Percentiles rank a stretch among this genome's conserved stretches.
These are phyloP conservation scores for Patagioenas fasciata DNA, from an alignment of 2,113 vertebrate genomes.

Conservation along the genomic window DNA sequence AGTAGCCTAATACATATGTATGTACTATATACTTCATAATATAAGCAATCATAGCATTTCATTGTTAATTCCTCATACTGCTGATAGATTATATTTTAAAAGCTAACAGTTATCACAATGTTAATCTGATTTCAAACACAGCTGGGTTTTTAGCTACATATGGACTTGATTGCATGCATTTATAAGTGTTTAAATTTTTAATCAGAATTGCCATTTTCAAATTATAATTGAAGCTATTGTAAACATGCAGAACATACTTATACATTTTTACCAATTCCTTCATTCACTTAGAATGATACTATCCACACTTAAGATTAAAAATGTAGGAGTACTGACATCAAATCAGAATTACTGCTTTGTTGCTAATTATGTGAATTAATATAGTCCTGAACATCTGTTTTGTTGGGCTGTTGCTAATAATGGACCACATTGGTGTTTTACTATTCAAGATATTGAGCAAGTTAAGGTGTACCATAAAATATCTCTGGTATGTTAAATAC, in stretches of 20 bases:
- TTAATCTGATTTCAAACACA: slow-evolving; percentile 10
- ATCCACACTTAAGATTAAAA: background rate
- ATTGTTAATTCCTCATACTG: background rate
- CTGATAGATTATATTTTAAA: background rate
- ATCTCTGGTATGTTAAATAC: background rate
- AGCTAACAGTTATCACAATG: background rate
- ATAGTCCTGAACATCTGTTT: background rate
- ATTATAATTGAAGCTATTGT: slow-evolving; percentile 33
- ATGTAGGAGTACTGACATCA: background rate
- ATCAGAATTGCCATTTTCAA: slow-evolving; percentile 49
- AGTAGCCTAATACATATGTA: too few species aligned
- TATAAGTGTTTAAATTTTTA: slow-evolving; percentile 52
- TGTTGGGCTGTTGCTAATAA: background rate
- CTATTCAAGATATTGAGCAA: background rate
- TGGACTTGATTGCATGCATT: slow-evolving; percentile 51
- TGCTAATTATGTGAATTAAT: background rate
- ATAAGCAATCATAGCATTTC: background rate
- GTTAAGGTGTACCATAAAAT: background rate
- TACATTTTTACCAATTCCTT: background rate
- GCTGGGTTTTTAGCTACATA: background rate
- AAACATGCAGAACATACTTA: slow-evolving; percentile 27
- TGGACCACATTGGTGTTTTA: background rate
- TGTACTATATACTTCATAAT: background rate
- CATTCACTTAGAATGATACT: background rate
- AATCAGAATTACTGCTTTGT: background rate